phyloP scores from a whole-genome alignment of 2,797 vertebrate species.

The Hemibagrus guttatus region DNA sequence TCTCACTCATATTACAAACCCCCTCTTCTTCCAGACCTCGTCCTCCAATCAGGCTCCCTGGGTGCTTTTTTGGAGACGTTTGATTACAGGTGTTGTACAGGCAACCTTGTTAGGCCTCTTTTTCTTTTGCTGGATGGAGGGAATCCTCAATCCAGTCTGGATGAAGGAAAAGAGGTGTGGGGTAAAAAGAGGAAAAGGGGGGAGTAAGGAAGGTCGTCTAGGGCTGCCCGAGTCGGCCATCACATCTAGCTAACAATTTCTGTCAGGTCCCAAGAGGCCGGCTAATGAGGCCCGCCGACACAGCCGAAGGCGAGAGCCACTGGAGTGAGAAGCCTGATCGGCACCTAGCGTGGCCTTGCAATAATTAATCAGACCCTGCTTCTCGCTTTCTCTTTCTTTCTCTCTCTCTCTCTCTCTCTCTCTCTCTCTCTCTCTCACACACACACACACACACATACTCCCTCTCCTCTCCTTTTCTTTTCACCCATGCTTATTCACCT shows the following conservation, averaged over 20 bases:
- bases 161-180: conserved; percentile 55
- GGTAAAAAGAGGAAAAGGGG: conserved; percentile 13
- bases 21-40: conserved; percentile 55
- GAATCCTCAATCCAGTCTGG: conserved; percentile 57
- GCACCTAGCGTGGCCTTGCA: conserved; percentile 79
- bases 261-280: conserved; percentile 86
- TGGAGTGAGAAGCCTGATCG: conserved; percentile 90
- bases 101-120: conserved; percentile 74
- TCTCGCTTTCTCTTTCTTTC: conserved; percentile 52
- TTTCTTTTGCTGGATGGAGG: conserved; percentile 61
- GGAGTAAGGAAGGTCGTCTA: conserved; percentile 63
- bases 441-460: conserved; percentile 42
- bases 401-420: conserved; percentile 51
- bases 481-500: conserved; percentile 84
- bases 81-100: conserved; percentile 88
- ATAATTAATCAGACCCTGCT: conserved; percentile 85
- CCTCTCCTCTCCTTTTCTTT: conserved; percentile 46
- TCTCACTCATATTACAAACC: conserved; percentile 54
- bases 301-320: conserved; percentile 91
- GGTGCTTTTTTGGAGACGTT: conserved; percentile 74
- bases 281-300: conserved; percentile 96
- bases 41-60: conserved; percentile 82
- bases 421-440: conserved; percentile 51
- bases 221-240: conserved; percentile 80
- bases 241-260: conserved; percentile 91